Evolutionary conservation across 53 echinoderm and acorn worm genomes (phyloP), one percentile per base, ranked within the genome.

Genomic region (Paracentrotus lividus): DNA sequence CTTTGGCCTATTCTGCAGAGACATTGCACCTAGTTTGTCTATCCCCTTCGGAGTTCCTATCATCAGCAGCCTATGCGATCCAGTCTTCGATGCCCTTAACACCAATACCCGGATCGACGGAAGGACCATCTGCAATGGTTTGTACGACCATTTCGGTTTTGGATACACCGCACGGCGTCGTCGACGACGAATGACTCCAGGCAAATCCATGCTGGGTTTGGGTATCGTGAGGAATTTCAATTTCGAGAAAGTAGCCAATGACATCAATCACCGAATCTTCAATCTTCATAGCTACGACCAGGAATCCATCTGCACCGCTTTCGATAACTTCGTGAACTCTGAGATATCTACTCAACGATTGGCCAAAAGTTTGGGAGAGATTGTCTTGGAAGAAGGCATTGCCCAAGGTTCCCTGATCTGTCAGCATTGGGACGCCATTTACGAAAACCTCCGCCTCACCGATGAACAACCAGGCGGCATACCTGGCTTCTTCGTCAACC

Each of bases 331-430:
- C 40, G 36, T 38, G 36, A 72, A 72, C 72, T 72, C 72, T 36
- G 72, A 40, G 32, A 20, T 72, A 5, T 38, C 72, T 40, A 72
- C 40, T 20, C 72, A 72, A 40, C 36, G 36, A 5, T 36, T 72
- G 32, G 1, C 40, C 38, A 16, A 38, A 15, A 21, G 8, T 20
- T 7, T 14, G 6, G 72, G 72, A 32, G 40, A 72, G 72, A 36
- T 72, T 20, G 18, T 72, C 72, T 40, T 72, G 40, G 72, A 36
- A 9, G 72, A 72, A 38, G 72, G 16, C 72, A 72, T 72, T 40
- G 72, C 36, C 36, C 72, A 72, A 32, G 72, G 72, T 20, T 72
- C 72, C 13, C 72, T 32, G 16, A 72, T 72, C 72, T 72, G 72
- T 40, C 72, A 72, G 4, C 20, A 38, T 40, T 72, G 72, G 72